These are phyloP conservation scores for Dunckerocampus dactyliophorus DNA, from an alignment of 2,113 vertebrate genomes.

Conservation along the genomic window DNA sequence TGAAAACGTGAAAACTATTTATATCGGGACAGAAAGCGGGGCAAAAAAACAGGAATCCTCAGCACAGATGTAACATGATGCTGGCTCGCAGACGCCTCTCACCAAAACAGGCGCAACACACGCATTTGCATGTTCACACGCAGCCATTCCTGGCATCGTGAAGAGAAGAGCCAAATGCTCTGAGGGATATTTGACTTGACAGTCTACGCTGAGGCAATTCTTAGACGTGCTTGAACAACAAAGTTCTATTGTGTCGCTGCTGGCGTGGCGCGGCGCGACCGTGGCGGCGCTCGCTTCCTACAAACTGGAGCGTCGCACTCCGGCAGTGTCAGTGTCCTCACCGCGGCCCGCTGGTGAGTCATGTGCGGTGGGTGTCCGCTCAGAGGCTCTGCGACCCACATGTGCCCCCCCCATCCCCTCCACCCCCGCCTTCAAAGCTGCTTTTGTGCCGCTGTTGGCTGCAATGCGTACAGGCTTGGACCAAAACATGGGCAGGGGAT, in stretches of 20 bases:
- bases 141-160: slow-evolving; percentile 29
- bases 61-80: slow-evolving; percentile 14
- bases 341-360: slow-evolving; percentile 36
- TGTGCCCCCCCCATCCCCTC: neutral
- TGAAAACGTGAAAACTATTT: slow-evolving; percentile 24
- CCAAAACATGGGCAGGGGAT: slow-evolving; percentile 12
- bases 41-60: slow-evolving; percentile 7
- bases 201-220: slow-evolving; percentile 53
- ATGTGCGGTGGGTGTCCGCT: slow-evolving; percentile 50
- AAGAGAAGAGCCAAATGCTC: slow-evolving; percentile 27
- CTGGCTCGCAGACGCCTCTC: slow-evolving; percentile 1
- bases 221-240: slow-evolving; percentile 42
- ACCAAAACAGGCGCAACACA: neutral
- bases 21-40: slow-evolving; percentile 5
- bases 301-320: slow-evolving; percentile 12
- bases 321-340: neutral
- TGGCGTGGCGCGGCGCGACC: neutral
- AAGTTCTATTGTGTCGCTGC: slow-evolving; percentile 46
- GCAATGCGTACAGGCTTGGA: slow-evolving; percentile 34
- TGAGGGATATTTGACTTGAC: slow-evolving; percentile 54
- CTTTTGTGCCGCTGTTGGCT: slow-evolving; percentile 65
- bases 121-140: slow-evolving; percentile 24
- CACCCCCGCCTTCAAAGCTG: slow-evolving; percentile 50
- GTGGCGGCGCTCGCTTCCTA: slow-evolving; percentile 5
- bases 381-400: slow-evolving; percentile 44